phyloP scores from a whole-genome alignment of 2,113 vertebrate species.

The Gadus chalcogrammus region DNA sequence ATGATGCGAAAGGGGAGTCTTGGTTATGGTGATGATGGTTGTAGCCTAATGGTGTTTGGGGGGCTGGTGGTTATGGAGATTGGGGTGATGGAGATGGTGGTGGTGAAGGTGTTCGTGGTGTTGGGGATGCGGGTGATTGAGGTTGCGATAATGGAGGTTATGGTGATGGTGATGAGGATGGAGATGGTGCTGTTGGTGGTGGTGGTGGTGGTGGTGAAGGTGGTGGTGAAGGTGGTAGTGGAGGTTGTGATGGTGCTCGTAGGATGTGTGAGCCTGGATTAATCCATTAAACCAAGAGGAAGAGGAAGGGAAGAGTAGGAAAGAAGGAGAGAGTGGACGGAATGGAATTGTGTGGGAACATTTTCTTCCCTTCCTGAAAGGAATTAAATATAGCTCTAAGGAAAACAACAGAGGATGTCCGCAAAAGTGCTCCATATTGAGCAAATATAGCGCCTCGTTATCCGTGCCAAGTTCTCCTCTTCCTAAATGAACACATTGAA shows the following conservation, averaged over 20 bases:
- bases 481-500: not conserved
- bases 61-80: too few relatives aligned
- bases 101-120: slow-evolving; percentile 1
- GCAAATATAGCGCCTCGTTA: slow-evolving; percentile 3
- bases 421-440: slow-evolving; percentile 17
- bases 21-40: too few relatives aligned
- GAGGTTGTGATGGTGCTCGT: not conserved
- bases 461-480: slow-evolving; percentile 10
- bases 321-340: slow-evolving; percentile 20
- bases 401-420: slow-evolving; percentile 41
- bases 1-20: not conserved
- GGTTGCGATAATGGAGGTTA: not conserved
- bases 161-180: not conserved
- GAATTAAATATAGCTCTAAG: slow-evolving; percentile 54
- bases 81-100: not conserved
- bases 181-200: too few relatives aligned
- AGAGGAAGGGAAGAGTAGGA: slow-evolving; percentile 10
- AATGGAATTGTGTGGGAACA: slow-evolving; percentile 61
- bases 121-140: not conserved
- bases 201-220: too few relatives aligned
- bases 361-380: slow-evolving; percentile 47
- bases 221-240: too few relatives aligned
- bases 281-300: not conserved
- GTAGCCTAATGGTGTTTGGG: too few relatives aligned
- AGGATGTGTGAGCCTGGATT: too few relatives aligned